phyloP scores from a whole-genome alignment of 2,888 invertebrate species.

The Bhutanitis thaidina region DNA sequence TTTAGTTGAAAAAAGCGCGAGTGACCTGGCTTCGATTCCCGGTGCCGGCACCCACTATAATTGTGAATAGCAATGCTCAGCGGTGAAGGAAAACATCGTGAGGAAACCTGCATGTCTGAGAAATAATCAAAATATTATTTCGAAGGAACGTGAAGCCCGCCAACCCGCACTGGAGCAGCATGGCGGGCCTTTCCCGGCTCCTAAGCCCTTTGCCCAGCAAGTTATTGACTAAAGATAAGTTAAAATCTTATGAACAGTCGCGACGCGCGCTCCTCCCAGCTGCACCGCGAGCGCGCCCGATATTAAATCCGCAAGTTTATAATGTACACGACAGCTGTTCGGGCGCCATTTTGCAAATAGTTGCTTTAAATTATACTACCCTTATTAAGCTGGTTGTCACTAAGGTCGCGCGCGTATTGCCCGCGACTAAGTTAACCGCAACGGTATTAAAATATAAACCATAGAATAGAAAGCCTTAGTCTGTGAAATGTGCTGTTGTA shows the following conservation, averaged over 20 bases:
- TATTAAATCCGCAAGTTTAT: constrained; percentile 31
- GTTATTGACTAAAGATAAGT: constrained; percentile 15
- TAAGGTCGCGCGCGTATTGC: not conserved
- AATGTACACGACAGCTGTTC: constrained; percentile 28
- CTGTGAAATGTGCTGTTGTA: no score
- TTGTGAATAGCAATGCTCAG: no score
- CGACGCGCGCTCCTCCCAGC: constrained; percentile 10
- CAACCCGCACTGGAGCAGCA: no score
- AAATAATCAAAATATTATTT: no score
- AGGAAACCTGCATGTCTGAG: no score
- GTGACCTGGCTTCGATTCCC: no score
- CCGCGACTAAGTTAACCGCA: not conserved
- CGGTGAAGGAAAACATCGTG: no score
- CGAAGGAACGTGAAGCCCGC: no score
- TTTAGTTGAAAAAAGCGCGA: no score
- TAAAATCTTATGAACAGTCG: constrained; percentile 12
- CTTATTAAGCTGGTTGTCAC: constrained; percentile 11
- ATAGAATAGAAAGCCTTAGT: not conserved
- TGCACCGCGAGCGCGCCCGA: constrained; percentile 15
- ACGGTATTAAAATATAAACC: not conserved
- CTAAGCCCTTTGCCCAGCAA: no score
- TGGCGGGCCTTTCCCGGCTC: no score
- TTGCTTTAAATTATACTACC: constrained; percentile 16
- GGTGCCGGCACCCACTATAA: no score
- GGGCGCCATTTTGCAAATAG: constrained; percentile 28